Conservation (phyloP, 2,888 invertebrate genomes). For the Apotomis capreana region DNA sequence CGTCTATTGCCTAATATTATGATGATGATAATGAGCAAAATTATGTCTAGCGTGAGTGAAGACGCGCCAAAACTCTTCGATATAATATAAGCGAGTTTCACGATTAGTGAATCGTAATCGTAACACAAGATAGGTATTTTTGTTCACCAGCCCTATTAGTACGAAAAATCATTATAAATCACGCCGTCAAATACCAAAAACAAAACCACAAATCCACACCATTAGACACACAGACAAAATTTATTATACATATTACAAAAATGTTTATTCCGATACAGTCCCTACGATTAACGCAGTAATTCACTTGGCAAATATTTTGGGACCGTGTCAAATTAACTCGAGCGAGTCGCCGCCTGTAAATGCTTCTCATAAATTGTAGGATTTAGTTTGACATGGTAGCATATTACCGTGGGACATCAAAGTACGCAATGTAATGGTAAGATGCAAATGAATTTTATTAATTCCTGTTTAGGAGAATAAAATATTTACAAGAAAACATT, state of each 20-base stretch:
- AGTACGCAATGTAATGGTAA: slow-evolving; percentile 6
- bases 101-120: no score
- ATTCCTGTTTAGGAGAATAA: no score
- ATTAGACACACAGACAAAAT: slow-evolving; percentile 28
- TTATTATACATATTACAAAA: slow-evolving; percentile 26
- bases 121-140: neutral
- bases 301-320: slow-evolving; percentile 39
- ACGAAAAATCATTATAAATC: neutral
- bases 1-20: no score
- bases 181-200: slow-evolving; percentile 16
- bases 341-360: slow-evolving; percentile 8
- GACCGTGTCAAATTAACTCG: slow-evolving; percentile 42
- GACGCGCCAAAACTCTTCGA: no score
- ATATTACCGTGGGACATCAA: neutral
- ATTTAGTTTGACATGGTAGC: slow-evolving; percentile 40
- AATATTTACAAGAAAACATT: no score
- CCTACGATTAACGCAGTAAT: slow-evolving; percentile 37
- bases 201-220: slow-evolving; percentile 29
- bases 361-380: slow-evolving; percentile 39
- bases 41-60: no score
- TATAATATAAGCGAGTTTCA: no score
- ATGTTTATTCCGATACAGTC: slow-evolving; percentile 22
- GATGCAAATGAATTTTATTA: neutral
- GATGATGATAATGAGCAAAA: no score
- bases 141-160: neutral